Evolutionary conservation across 2,797 vertebrate genomes (phyloP).

Genomic region (Nasua narica): DNA sequence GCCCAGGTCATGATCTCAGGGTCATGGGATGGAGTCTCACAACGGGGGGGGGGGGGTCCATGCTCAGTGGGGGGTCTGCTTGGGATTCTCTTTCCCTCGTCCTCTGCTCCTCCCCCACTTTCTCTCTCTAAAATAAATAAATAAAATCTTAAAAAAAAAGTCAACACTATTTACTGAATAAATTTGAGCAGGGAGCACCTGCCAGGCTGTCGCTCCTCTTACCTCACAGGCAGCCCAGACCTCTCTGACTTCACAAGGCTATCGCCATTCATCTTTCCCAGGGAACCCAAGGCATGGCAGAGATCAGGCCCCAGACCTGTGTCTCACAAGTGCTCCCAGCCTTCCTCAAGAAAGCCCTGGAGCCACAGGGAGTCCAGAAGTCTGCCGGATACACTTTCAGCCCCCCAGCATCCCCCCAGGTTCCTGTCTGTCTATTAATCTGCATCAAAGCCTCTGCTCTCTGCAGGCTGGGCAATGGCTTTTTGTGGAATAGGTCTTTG

Average conservation of each 20-base stretch:
- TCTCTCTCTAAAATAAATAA: not conserved
- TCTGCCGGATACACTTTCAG: not conserved
- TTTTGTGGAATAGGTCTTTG: conserved; percentile 56
- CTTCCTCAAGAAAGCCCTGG: not conserved
- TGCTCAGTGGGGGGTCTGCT: no score
- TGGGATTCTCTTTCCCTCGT: no score
- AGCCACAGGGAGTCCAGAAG: not conserved
- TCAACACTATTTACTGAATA: not conserved
- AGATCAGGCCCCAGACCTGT: not conserved
- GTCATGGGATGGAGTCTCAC: no score
- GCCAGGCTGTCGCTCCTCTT: not conserved
- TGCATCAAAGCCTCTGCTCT: conserved; percentile 49
- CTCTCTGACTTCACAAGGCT: not conserved
- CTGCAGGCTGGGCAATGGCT: conserved; percentile 42
- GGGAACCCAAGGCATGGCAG: not conserved
- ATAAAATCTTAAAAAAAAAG: not conserved
- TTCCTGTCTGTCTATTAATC: conserved; percentile 15
- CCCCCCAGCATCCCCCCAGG: not conserved
- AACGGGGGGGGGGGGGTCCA: no score
- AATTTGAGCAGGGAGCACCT: not conserved
- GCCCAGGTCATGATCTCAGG: no score
- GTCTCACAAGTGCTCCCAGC: not conserved
- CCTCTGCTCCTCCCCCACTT: no score
- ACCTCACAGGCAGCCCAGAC: not conserved
- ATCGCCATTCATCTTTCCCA: not conserved